phyloP scores from a whole-genome alignment of 2,888 invertebrate species.

The Allolobophora icterica region DNA sequence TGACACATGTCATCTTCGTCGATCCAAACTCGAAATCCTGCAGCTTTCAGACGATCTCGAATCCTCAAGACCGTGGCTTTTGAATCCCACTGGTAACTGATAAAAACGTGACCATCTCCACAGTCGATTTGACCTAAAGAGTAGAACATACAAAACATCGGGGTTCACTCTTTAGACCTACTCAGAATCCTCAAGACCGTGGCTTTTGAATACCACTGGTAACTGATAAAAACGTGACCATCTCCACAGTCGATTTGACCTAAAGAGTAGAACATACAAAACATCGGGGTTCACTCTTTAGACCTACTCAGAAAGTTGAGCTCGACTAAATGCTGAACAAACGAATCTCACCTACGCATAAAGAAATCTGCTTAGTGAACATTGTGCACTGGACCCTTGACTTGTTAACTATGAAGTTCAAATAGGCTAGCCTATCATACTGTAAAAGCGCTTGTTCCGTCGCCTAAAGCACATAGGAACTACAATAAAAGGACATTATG shows the following conservation, averaged over 20 bases:
- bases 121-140: not conserved
- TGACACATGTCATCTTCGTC: slow-evolving; percentile 59
- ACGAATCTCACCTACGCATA: no score
- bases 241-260: no score
- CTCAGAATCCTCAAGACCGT: no score
- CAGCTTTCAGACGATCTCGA: slow-evolving; percentile 51
- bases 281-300: no score
- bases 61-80: slow-evolving; percentile 55
- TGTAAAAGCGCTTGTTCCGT: no score
- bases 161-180: not conserved
- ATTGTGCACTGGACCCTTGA: not conserved
- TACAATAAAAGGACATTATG: no score
- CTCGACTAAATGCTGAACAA: no score
- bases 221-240: no score
- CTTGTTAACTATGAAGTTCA: not conserved
- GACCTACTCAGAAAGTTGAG: not conserved
- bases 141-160: not conserved
- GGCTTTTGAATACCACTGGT: no score
- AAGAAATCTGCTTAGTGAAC: not conserved
- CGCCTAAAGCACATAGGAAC: no score
- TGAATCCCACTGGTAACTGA: slow-evolving; percentile 59
- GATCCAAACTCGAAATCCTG: slow-evolving; percentile 63
- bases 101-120: slow-evolving; percentile 54
- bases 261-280: no score
- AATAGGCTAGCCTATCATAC: not conserved